phyloP scores from a whole-genome alignment of 2,888 invertebrate species.

The Drosophila antonietae region DNA sequence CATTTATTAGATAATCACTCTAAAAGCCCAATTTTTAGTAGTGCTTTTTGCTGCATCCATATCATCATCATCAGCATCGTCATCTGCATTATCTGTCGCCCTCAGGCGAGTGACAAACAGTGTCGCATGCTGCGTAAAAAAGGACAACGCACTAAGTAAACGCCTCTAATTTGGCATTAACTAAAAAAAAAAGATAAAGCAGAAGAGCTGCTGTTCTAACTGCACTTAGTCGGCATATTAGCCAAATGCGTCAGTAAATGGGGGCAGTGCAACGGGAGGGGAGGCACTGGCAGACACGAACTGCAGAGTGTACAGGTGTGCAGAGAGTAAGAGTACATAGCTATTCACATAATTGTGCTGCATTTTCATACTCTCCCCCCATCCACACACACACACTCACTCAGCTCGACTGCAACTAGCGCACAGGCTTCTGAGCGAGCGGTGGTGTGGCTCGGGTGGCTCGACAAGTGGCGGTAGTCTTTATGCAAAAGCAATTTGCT shows the following conservation, averaged over 20 bases:
- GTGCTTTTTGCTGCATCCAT: constrained; percentile 6
- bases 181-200: constrained; percentile 47
- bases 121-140: constrained; percentile 65
- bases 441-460: constrained; percentile 1
- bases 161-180: constrained; percentile 73
- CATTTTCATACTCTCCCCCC: constrained; percentile 4
- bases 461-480: constrained; percentile 65
- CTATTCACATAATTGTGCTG: constrained; percentile 60
- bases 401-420: constrained; percentile 15
- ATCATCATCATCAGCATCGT: constrained; percentile 8
- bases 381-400: background rate
- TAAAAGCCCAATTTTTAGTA: constrained; percentile 14
- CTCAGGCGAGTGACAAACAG: constrained; percentile 44
- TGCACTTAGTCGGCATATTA: constrained; percentile 55
- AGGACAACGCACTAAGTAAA: constrained; percentile 58
- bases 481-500: constrained; percentile 82
- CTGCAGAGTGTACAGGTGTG: background rate
- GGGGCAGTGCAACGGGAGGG: too few species aligned
- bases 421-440: constrained; percentile 1
- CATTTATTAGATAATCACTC: constrained; percentile 21
- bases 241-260: constrained; percentile 49
- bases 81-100: constrained; percentile 11
- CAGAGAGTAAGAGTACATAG: constrained; percentile 4
- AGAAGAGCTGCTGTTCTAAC: constrained; percentile 19
- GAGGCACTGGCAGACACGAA: background rate